These are phyloP conservation scores for Conopomorpha cramerella DNA, from an alignment of 1,140 invertebrate genomes.

Conservation along the genomic window DNA sequence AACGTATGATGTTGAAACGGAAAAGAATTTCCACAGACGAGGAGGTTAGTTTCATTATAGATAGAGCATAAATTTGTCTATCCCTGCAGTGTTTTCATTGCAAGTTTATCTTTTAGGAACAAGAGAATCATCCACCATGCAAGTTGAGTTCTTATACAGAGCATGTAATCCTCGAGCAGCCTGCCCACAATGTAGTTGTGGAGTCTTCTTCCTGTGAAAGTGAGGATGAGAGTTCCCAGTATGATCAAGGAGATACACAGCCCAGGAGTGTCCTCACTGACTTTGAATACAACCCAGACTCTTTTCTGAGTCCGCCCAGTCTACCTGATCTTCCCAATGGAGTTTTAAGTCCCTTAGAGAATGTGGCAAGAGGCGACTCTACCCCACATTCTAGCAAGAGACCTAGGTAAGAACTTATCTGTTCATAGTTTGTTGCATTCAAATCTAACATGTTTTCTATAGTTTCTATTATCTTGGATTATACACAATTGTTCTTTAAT, in stretches of 20 bases:
- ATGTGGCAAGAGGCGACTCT: constrained; percentile 47
- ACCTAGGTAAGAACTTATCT: constrained; percentile 37
- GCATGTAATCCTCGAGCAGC: constrained; percentile 25
- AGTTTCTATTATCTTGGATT: too few species aligned
- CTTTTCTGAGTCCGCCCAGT: constrained; percentile 49
- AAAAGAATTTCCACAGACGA: constrained; percentile 49
- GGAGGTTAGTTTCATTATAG: constrained; percentile 26
- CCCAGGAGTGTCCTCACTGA: constrained; percentile 40
- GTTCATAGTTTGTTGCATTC: too few species aligned
- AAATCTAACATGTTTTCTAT: too few species aligned
- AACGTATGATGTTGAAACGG: constrained; percentile 33
- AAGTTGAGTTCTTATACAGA: constrained; percentile 28
- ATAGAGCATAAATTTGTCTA: neutral
- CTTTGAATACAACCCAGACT: constrained; percentile 47
- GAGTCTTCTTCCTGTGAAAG: constrained; percentile 48
- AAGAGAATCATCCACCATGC: constrained; percentile 40
- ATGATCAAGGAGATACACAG: constrained; percentile 19
- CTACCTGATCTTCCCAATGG: constrained; percentile 44
- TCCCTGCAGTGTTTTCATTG: neutral
- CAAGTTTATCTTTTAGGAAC: constrained; percentile 15
- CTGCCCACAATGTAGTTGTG: constrained; percentile 39
- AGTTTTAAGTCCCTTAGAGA: constrained; percentile 47
- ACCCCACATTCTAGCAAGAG: constrained; percentile 51
- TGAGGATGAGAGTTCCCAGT: constrained; percentile 36
- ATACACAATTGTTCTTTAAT: too few species aligned